A percentile compares a stretch with the other conserved stretches of the same genome.
These are phyloP conservation scores for Paraescarpia echinospica DNA, from an alignment of 1,140 invertebrate species.

Conservation along the genomic window DNA sequence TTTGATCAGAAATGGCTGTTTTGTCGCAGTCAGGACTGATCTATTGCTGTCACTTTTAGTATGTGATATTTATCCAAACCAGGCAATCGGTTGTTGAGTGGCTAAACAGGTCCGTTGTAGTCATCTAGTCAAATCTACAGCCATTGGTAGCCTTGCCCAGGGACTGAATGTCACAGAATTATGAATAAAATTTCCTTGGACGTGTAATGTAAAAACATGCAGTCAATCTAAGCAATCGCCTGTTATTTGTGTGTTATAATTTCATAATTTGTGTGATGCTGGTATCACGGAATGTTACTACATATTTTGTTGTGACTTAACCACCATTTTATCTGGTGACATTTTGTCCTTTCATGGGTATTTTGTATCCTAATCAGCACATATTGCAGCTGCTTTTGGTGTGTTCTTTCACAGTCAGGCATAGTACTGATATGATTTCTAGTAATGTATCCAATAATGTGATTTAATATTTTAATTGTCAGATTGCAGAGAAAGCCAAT, in stretches of 20 bases:
- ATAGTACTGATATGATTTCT: no score
- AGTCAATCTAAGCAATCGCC: background rate
- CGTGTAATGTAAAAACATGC: background rate
- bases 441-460: background rate
- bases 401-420: no score
- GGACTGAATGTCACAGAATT: background rate
- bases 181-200: background rate
- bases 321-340: background rate
- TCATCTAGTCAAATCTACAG: background rate
- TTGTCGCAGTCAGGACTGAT: background rate
- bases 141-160: background rate
- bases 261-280: background rate
- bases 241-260: background rate
- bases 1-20: background rate
- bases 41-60: background rate
- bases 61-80: no score
- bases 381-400: no score
- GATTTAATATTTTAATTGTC: background rate
- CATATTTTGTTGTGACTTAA: background rate
- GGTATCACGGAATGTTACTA: no score
- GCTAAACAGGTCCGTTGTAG: background rate
- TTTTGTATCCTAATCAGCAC: background rate
- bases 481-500: background rate
- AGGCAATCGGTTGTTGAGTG: background rate
- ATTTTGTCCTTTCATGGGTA: background rate